Evolutionary conservation across 2,888 invertebrate species (phyloP).

Genomic region (Chrysotoxum bicinctum): DNA sequence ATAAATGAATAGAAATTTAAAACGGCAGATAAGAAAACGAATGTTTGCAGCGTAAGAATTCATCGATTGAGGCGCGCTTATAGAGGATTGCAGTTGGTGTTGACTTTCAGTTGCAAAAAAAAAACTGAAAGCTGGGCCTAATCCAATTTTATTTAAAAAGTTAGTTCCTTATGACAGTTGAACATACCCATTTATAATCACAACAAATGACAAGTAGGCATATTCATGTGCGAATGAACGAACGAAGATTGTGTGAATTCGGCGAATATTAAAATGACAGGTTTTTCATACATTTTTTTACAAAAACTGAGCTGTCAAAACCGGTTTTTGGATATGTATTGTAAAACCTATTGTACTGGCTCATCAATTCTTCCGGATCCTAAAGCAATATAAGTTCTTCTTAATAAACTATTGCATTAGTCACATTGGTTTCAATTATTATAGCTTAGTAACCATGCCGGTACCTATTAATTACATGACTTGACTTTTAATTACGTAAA

Average conservation of each 20-base stretch:
- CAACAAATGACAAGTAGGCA: conserved; percentile 7
- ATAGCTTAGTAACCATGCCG: conserved; percentile 41
- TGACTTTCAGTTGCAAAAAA: background rate
- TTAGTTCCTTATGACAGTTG: background rate
- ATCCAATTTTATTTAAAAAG: background rate
- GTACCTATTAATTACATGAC: background rate
- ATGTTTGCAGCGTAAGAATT: background rate
- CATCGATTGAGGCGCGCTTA: background rate
- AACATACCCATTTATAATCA: background rate
- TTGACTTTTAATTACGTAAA: conserved; percentile 16
- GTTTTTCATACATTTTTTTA: background rate
- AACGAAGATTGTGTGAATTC: background rate
- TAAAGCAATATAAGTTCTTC: background rate
- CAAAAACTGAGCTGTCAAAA: background rate
- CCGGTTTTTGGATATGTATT: background rate
- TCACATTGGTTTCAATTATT: conserved; percentile 1
- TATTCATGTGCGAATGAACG: background rate
- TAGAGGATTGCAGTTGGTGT: background rate
- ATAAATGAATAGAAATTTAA: conserved; percentile 25
- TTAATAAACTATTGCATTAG: background rate
- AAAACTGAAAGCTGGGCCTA: background rate
- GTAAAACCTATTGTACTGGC: background rate
- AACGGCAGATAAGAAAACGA: conserved; percentile 15
- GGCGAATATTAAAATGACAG: background rate
- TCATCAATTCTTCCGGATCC: conserved; percentile 11